Evolutionary conservation across 2,888 invertebrate species (phyloP), one percentile per base, ranked within the genome.

Genomic region (Sturmia bella): DNA sequence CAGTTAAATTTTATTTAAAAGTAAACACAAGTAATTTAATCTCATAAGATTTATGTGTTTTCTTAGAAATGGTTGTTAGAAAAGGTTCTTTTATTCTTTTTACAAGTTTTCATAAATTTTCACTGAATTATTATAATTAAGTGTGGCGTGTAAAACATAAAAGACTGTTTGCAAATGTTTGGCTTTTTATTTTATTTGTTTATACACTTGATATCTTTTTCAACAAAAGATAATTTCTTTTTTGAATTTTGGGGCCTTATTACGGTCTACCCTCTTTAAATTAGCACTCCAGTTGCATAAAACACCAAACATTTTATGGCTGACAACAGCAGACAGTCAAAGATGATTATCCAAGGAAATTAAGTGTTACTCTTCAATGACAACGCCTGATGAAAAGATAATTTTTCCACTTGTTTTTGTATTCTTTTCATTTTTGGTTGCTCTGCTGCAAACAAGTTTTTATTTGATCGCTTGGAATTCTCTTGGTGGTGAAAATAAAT

Each of bases 381-480:
- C 32, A 37, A 2, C 11, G 21, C 32, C 24, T 59, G 13, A 12
- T 17, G 56, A 32, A 19, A 19, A 54, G 17, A 66, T 4, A 86
- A 86, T 87, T 87, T 86, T 85, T 85, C 87, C 24, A 19, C 7
- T 48, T 39, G 15, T 43, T 43, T 87, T 84, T 32, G 32, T 86
- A 83, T 87, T 87, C 85, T 86, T 86, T 85, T 88, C 86, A 84
- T 5, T 43, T n/a, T n/a, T n/a, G n/a, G n/a, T n/a, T n/a, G n/a
- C n/a, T n/a, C n/a, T n/a, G n/a, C n/a, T n/a, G n/a, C n/a, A n/a
- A n/a, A 61, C 2, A 45, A 43, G 4, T 6, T 15, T 43, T 43
- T 63, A 39, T 48, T 39, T 39, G 41, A 21, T 70, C 48, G 27
- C 15, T 59, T 19, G 17, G 17, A 12, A 68, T 54, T 27, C 32